Evolutionary conservation across 2,888 invertebrate species (phyloP).

Genomic region (Scaptomyza polygonia): DNA sequence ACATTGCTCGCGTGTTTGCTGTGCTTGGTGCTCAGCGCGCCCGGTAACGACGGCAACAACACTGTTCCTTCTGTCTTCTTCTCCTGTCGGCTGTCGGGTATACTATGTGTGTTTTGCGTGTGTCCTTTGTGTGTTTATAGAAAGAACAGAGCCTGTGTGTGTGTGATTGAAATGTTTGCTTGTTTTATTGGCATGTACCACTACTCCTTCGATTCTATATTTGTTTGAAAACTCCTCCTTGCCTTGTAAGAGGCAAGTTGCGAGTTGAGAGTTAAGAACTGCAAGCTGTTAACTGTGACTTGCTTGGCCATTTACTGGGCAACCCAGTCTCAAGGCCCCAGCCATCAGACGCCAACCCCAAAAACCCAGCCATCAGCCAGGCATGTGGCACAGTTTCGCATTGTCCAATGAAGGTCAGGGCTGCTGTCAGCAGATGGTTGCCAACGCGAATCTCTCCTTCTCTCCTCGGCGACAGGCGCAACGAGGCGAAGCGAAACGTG

Average conservation of each 20-base stretch:
- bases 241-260: constrained; percentile 9
- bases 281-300: constrained; percentile 8
- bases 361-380: background rate
- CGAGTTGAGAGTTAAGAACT: background rate
- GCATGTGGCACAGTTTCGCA: constrained; percentile 60
- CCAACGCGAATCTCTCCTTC: constrained; percentile 27
- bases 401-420: constrained; percentile 56
- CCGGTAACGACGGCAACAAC: constrained; percentile 1
- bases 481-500: constrained; percentile 41
- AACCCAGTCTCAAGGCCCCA: background rate
- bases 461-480: constrained; percentile 27
- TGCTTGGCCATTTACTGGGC: background rate
- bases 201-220: constrained; percentile 38
- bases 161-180: constrained; percentile 31
- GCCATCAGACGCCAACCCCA: background rate
- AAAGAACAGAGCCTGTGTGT: no score
- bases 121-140: background rate
- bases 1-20: no score
- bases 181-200: constrained; percentile 26
- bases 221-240: constrained; percentile 31
- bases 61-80: background rate
- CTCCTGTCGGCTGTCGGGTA: background rate
- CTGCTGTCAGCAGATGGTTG: constrained; percentile 41
- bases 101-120: no score
- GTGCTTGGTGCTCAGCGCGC: background rate